Conservation (phyloP, 2,797 vertebrate genomes). For the Alectoris magna region DNA sequence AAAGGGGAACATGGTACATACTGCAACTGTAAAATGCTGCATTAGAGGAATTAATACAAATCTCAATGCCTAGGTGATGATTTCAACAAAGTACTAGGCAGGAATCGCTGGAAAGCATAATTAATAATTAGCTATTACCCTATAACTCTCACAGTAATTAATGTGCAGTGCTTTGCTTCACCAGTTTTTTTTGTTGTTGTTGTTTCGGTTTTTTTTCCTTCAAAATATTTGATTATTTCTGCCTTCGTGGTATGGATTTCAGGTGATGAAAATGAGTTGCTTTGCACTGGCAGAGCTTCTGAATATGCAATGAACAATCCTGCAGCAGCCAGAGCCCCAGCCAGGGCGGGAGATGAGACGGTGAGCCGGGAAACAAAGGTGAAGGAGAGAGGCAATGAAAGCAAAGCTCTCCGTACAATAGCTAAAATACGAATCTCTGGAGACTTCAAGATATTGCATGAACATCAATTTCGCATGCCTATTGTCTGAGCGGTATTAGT, state of each 20-base stretch:
- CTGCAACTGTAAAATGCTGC: conserved; percentile 34
- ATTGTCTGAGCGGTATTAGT: conserved; percentile 54
- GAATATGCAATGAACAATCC: conserved; percentile 72
- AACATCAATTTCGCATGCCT: conserved; percentile 60
- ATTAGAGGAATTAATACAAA: conserved; percentile 38
- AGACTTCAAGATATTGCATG: conserved; percentile 53
- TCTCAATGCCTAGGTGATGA: not conserved
- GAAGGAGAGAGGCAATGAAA: conserved; percentile 60
- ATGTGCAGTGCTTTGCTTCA: conserved; percentile 58
- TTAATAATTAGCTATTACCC: conserved; percentile 71
- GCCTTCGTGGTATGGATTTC: conserved; percentile 38
- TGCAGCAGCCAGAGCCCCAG: conserved; percentile 52
- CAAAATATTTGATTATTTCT: conserved; percentile 73
- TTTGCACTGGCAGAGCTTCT: conserved; percentile 60
- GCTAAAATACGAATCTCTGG: conserved; percentile 52
- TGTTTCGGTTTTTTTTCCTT: not conserved
- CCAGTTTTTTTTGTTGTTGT: not conserved
- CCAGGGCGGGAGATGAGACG: conserved; percentile 42
- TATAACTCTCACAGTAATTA: conserved; percentile 63
- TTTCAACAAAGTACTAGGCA: conserved; percentile 29
- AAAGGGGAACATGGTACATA: not conserved
- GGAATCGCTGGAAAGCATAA: conserved; percentile 50
- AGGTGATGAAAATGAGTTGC: conserved; percentile 69
- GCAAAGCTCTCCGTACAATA: not conserved
- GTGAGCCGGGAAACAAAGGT: conserved; percentile 60